These are phyloP conservation scores for Drosophila imparisetae DNA, from an alignment of 2,888 invertebrate genomes.

Conservation along the genomic window DNA sequence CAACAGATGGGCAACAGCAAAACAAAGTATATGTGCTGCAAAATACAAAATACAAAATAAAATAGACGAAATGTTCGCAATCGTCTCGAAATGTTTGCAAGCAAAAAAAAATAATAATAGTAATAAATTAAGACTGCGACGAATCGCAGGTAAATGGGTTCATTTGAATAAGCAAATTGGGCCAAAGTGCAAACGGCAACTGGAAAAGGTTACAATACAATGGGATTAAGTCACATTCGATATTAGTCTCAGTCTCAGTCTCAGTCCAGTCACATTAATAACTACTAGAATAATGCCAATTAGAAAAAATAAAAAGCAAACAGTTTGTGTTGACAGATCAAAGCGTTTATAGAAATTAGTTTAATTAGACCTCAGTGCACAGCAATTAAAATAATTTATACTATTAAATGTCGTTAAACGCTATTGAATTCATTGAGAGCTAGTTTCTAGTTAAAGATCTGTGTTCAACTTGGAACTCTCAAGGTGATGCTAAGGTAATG, in stretches of 20 bases:
- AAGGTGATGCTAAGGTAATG: background rate
- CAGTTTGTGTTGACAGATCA: background rate
- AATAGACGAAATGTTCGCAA: conserved; percentile 22
- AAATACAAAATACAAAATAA: conserved; percentile 28
- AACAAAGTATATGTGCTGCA: conserved; percentile 5
- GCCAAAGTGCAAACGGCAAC: conserved; percentile 53
- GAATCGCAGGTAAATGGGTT: conserved; percentile 67
- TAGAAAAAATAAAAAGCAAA: background rate
- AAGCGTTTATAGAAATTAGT: background rate
- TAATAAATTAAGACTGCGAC: conserved; percentile 38
- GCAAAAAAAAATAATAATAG: conserved; percentile 25
- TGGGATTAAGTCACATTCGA: conserved; percentile 1
- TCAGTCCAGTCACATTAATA: background rate
- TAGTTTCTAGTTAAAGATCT: background rate
- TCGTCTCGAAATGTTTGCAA: conserved; percentile 58
- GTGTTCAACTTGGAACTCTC: background rate
- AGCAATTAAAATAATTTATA: background rate
- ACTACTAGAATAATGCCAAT: background rate
- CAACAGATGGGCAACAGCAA: conserved; percentile 37
- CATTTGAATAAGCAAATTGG: conserved; percentile 45
- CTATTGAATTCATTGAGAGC: conserved; percentile 1
- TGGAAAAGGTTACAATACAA: conserved; percentile 10
- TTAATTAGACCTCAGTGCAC: background rate
- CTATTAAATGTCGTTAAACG: background rate
- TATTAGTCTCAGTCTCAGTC: background rate